A percentile compares a stretch with the other conserved stretches of the same genome.
Evolutionary conservation across 2,797 vertebrate species (phyloP).

Genomic region (Syngnathus rostellatus): DNA sequence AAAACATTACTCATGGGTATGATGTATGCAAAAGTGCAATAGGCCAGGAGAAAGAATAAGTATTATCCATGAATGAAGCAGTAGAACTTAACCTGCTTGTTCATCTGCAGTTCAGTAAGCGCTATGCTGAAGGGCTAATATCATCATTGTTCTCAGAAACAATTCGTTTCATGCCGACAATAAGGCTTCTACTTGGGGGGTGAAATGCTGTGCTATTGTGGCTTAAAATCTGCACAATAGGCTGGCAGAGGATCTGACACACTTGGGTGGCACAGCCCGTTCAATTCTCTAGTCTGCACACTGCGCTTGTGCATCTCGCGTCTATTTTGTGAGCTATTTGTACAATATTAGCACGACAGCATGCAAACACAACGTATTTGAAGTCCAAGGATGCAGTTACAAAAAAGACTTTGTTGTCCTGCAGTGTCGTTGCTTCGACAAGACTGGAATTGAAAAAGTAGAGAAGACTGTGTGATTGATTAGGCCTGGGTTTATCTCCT

Average conservation of each 20-base stretch:
- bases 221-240: conserved; percentile 56
- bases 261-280: conserved; percentile 28
- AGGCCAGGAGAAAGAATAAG: neutral
- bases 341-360: conserved; percentile 8
- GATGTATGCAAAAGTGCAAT: neutral
- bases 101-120: conserved; percentile 52
- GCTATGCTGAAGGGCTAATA: conserved; percentile 43
- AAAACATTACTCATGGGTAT: neutral
- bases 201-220: conserved; percentile 54
- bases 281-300: conserved; percentile 6
- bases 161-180: conserved; percentile 67
- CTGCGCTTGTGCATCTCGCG: neutral
- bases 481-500: conserved; percentile 56
- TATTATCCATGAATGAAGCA: conserved; percentile 44
- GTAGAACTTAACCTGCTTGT: conserved; percentile 47
- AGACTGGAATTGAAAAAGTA: conserved; percentile 1
- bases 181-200: conserved; percentile 58
- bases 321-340: neutral
- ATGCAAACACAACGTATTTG: conserved; percentile 16
- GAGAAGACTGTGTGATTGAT: conserved; percentile 51
- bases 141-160: conserved; percentile 61
- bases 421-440: neutral
- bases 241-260: conserved; percentile 51
- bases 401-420: neutral
- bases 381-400: neutral